Conservation (phyloP, 2,113 vertebrate genomes). For the Holacanthus passer region DNA sequence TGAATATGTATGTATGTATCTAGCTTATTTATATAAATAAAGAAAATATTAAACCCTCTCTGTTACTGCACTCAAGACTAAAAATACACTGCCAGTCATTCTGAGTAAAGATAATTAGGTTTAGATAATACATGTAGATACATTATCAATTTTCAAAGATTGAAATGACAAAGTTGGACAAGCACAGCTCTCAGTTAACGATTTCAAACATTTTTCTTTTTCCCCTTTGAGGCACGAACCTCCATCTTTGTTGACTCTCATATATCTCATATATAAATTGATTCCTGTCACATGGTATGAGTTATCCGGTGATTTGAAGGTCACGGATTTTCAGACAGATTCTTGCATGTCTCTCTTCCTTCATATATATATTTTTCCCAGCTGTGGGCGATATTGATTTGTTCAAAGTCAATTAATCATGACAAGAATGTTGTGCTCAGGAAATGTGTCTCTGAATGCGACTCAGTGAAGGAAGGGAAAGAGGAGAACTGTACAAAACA, state of each 20-base stretch:
- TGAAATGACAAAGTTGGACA: slow-evolving; percentile 10
- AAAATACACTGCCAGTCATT: background rate
- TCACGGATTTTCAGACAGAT: slow-evolving; percentile 72
- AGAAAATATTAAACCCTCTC: background rate
- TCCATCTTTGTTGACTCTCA: slow-evolving; percentile 11
- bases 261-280: slow-evolving; percentile 74
- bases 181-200: slow-evolving; percentile 33
- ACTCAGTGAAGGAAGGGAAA: slow-evolving; percentile 30
- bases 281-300: slow-evolving; percentile 70
- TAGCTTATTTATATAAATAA: background rate
- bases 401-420: slow-evolving; percentile 73
- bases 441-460: slow-evolving; percentile 48
- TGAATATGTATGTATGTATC: background rate
- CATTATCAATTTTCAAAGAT: slow-evolving; percentile 5
- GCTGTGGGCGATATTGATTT: slow-evolving; percentile 75
- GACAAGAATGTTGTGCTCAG: slow-evolving; percentile 53
- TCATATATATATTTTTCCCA: background rate
- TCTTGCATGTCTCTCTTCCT: slow-evolving; percentile 56
- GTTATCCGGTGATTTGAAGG: slow-evolving; percentile 76
- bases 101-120: background rate
- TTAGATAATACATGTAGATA: background rate
- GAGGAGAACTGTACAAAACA: slow-evolving; percentile 13
- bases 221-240: slow-evolving; percentile 45
- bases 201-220: slow-evolving; percentile 47
- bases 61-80: background rate